Conservation (phyloP, 2,888 invertebrate species). For the Laspeyria flexula region DNA sequence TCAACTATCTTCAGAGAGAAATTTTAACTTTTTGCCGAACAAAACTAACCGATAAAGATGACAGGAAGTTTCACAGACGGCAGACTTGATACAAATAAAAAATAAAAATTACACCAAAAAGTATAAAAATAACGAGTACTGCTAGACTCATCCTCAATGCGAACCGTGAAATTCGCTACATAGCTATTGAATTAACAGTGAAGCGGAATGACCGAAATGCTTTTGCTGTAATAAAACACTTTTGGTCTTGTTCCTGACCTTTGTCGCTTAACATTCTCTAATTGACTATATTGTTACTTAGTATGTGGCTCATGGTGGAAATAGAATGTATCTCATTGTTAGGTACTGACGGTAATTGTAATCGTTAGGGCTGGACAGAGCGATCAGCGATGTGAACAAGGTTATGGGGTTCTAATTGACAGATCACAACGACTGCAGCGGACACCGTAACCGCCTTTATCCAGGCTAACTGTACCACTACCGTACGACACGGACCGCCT, state of each 20-base stretch:
- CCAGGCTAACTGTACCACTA: constrained; percentile 76
- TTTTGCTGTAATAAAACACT: constrained; percentile 42
- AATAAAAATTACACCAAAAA: constrained; percentile 44
- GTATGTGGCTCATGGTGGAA: constrained; percentile 26
- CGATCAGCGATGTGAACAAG: constrained; percentile 68
- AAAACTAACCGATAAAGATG: constrained; percentile 11
- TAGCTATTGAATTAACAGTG: constrained; percentile 61
- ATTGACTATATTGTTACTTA: constrained; percentile 29
- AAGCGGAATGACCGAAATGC: constrained; percentile 45
- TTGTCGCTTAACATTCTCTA: constrained; percentile 37
- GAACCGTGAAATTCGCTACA: constrained; percentile 65
- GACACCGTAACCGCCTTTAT: constrained; percentile 71
- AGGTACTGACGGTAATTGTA: constrained; percentile 47
- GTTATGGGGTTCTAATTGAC: constrained; percentile 77
- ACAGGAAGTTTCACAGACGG: constrained; percentile 2
- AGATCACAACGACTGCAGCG: constrained; percentile 67
- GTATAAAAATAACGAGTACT: constrained; percentile 54
- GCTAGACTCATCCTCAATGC: constrained; percentile 53
- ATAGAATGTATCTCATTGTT: constrained; percentile 37
- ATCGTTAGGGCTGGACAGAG: constrained; percentile 56
- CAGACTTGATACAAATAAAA: constrained; percentile 24
- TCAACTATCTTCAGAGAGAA: neutral
- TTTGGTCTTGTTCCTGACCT: constrained; percentile 50
- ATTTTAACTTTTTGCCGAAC: neutral
- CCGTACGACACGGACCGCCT: constrained; percentile 68